Evolutionary conservation across 2,888 invertebrate species (phyloP).

Genomic region (Lymantria dispar): DNA sequence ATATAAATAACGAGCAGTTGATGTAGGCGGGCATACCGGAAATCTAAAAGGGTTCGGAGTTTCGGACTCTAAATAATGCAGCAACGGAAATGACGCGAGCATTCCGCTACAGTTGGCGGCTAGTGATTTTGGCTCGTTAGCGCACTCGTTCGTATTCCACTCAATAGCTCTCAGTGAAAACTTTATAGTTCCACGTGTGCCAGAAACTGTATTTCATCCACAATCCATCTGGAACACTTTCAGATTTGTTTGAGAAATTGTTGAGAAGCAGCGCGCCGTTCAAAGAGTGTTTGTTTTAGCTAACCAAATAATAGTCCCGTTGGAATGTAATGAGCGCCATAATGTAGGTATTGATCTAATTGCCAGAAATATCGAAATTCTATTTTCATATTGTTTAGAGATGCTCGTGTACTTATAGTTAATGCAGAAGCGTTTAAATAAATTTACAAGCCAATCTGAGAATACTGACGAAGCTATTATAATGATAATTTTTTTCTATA

Average conservation of each 20-base stretch:
- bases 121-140: conserved; percentile 40
- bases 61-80: conserved; percentile 44
- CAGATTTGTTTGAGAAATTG: conserved; percentile 11
- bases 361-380: too few species aligned
- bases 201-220: conserved; percentile 27
- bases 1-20: conserved; percentile 5
- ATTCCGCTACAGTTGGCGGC: conserved; percentile 31
- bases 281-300: background rate
- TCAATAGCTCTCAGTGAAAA: conserved; percentile 35
- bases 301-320: background rate
- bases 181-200: conserved; percentile 29
- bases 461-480: too few species aligned
- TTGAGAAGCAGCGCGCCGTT: background rate
- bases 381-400: too few species aligned
- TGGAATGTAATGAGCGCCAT: background rate
- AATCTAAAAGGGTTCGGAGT: conserved; percentile 44
- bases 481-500: too few species aligned
- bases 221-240: conserved; percentile 15
- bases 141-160: conserved; percentile 22
- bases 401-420: too few species aligned
- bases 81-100: conserved; percentile 52
- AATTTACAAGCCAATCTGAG: too few species aligned
- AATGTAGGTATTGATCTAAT: too few species aligned
- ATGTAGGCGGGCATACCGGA: conserved; percentile 37
- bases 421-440: too few species aligned